Evolutionary conservation across 2,888 invertebrate genomes (phyloP).

Genomic region (Parthenolecanium corni): DNA sequence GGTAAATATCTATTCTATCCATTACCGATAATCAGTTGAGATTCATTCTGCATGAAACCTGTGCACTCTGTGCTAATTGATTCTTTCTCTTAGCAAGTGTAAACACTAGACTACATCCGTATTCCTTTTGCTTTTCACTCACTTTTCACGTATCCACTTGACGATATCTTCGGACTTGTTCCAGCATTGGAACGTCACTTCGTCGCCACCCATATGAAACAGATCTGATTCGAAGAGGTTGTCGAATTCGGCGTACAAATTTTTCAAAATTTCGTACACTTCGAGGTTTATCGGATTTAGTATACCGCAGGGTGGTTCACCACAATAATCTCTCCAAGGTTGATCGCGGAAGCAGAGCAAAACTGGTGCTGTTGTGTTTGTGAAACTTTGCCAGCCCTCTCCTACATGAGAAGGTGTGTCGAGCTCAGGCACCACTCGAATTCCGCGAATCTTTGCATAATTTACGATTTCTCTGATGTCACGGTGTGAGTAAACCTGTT

Average conservation of each 20-base stretch:
- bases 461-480: conserved; percentile 42
- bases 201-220: conserved; percentile 73
- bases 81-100: no score
- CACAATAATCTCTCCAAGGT: conserved; percentile 49
- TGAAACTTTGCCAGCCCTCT: conserved; percentile 43
- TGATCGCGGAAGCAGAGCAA: conserved; percentile 49
- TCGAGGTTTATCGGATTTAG: conserved; percentile 63
- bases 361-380: background rate
- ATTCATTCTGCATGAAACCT: no score
- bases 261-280: conserved; percentile 53
- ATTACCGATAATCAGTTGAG: no score
- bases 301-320: conserved; percentile 75
- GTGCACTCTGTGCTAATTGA: no score
- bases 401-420: conserved; percentile 73
- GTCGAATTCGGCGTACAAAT: conserved; percentile 45
- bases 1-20: no score
- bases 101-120: no score
- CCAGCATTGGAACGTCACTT: conserved; percentile 54
- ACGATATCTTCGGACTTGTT: conserved; percentile 56
- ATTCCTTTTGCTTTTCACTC: no score
- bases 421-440: conserved; percentile 75
- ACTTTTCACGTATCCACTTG: conserved; percentile 48
- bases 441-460: conserved; percentile 67
- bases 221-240: conserved; percentile 36
- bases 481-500: conserved; percentile 41